Conservation (phyloP, 2,888 invertebrate genomes). For the Agonopterix alstromeriana region DNA sequence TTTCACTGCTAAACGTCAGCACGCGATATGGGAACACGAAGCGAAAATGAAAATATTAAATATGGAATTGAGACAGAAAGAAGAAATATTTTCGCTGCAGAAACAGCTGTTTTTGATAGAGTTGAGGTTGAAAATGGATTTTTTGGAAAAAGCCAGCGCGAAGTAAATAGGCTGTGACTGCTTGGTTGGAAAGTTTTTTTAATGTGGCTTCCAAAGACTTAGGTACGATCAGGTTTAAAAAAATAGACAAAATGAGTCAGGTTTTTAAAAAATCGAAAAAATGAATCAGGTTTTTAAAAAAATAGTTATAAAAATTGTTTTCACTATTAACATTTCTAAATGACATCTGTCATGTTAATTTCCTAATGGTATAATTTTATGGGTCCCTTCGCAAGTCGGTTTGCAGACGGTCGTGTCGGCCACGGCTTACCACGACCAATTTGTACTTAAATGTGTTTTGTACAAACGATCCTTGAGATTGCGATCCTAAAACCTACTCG, state of each 20-base stretch:
- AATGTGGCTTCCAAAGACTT: slow-evolving; percentile 44
- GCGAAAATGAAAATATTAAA: slow-evolving; percentile 71
- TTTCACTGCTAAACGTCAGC: slow-evolving; percentile 63
- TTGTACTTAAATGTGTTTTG: too few species aligned
- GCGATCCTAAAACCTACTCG: too few species aligned
- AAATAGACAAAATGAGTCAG: background rate
- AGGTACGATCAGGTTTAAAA: too few species aligned
- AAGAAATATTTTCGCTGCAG: slow-evolving; percentile 69
- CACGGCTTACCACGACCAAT: too few species aligned
- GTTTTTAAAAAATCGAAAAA: too few species aligned
- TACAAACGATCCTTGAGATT: too few species aligned
- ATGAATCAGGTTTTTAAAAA: background rate
- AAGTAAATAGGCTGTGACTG: slow-evolving; percentile 30
- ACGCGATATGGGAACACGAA: slow-evolving; percentile 70
- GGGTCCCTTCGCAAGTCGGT: too few species aligned
- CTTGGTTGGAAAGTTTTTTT: background rate
- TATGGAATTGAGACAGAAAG: slow-evolving; percentile 67
- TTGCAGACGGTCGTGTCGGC: too few species aligned
- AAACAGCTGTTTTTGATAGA: slow-evolving; percentile 70
- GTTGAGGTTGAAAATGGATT: slow-evolving; percentile 70
- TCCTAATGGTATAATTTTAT: too few species aligned
- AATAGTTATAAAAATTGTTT: too few species aligned
- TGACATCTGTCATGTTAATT: too few species aligned
- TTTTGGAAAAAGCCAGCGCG: slow-evolving; percentile 66
- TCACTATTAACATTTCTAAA: too few species aligned